Evolutionary conservation across 2,113 vertebrate genomes (phyloP).

Genomic region (Brevimyrus niger): DNA sequence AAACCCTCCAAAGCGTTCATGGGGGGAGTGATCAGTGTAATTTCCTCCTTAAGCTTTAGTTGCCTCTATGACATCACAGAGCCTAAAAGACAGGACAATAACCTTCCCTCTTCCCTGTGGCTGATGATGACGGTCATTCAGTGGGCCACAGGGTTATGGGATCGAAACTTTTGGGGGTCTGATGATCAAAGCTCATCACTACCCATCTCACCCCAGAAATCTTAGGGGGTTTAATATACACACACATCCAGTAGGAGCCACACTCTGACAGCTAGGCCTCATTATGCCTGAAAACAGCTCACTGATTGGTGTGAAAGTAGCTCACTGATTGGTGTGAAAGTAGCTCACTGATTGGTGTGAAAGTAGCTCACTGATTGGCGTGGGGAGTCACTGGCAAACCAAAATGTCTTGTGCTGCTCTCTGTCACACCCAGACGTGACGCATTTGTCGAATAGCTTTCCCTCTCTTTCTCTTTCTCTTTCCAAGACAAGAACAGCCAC

Average conservation of each 20-base stretch:
- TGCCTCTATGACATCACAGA: not conserved
- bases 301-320: too few relatives aligned
- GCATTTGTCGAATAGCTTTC: not conserved
- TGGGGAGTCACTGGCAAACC: not conserved
- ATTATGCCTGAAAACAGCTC: not conserved
- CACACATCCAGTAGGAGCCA: not conserved
- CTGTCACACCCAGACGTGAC: not conserved
- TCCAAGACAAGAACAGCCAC: not conserved
- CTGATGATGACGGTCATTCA: not conserved
- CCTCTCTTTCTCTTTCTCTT: not conserved
- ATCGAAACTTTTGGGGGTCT: not conserved
- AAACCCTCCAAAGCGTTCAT: not conserved
- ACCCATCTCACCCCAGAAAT: not conserved
- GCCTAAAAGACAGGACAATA: not conserved
- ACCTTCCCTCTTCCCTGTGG: not conserved
- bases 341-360: not conserved
- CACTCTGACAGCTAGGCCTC: not conserved
- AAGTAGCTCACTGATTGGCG: not conserved
- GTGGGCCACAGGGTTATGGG: not conserved
- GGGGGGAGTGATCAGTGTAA: not conserved
- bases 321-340: too few relatives aligned
- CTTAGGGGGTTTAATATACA: not conserved
- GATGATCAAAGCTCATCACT: not conserved
- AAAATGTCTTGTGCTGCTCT: not conserved
- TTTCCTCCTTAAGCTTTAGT: not conserved